Evolutionary conservation across 2,888 invertebrate species (phyloP), one percentile per base, ranked within the genome.

Genomic region (Agrochola circellaris): DNA sequence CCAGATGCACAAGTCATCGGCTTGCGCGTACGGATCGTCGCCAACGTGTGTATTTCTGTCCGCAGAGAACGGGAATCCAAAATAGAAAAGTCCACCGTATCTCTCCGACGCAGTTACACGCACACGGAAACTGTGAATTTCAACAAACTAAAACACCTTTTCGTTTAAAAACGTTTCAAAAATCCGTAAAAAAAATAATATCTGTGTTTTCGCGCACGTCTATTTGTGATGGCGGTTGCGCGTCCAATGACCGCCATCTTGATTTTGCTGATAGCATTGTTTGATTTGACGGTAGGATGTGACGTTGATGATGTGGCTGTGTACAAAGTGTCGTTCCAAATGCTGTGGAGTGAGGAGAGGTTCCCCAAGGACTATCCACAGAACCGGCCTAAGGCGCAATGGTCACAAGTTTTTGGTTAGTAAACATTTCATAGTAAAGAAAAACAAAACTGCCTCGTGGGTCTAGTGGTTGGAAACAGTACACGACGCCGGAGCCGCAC

Each of bases 381-480:
- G 91, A 98, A 98, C 97, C 97, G 99, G 89, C 99, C 99, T 15
- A 98, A 98, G 76, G 99, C 99, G 20, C 99, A 99, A 93, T 99
- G 99, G 98, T 99, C 99, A 89, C 98, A 98, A 94, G 97, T 99
- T 85, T 97, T 99, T 93, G 99, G 99, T 99, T 94, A 98, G 98
- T 97, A 70, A 72, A 58, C 8, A 17, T 17, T 26, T 42, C 3
- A 48, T 26, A 58, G 15, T 17, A 17, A 60, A 17, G 2, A 60
- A 30, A 20, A 30, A 30, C 34, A 60, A 17, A 60, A 60, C 17
- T 60, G 60, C 8, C 8, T 64, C 38, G 0, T 17, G 15, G 15
- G 15, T 38, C 60, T 17, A 17, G 58, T 7, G 7, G 17, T 17
- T 60, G 38, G 3, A 62, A 62, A 8, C 23, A 30, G 34, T 34